phyloP scores from a whole-genome alignment of 2,113 vertebrate genomes.

The Patagioenas fasciata region DNA sequence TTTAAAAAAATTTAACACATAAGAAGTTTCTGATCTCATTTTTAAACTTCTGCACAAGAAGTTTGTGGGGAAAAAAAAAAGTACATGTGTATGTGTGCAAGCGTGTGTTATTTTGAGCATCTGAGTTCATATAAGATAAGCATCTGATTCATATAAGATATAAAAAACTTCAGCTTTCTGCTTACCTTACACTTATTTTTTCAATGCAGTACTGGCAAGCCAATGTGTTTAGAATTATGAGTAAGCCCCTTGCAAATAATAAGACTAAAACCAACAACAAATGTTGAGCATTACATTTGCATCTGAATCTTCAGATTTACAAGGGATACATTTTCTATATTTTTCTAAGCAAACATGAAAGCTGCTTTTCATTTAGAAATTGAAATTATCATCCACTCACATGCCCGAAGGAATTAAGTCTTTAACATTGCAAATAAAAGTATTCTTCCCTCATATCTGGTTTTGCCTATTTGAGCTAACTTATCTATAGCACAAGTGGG shows the following conservation, averaged over 20 bases:
- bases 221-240: background rate
- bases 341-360: background rate
- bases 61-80: background rate
- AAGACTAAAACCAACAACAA: background rate
- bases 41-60: background rate
- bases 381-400: background rate
- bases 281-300: background rate
- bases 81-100: background rate
- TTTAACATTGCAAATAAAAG: background rate
- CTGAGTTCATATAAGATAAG: background rate
- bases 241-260: background rate
- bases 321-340: background rate
- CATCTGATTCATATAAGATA: background rate
- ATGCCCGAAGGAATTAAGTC: background rate
- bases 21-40: background rate
- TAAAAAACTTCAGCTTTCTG: background rate
- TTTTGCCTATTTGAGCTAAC: background rate
- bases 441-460: background rate
- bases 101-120: background rate
- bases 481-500: background rate
- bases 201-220: background rate
- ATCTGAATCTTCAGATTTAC: background rate
- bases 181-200: background rate
- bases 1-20: background rate
- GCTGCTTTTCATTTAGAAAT: background rate